phyloP scores from a whole-genome alignment of 2,888 invertebrate species.

The Rotaria socialis region DNA sequence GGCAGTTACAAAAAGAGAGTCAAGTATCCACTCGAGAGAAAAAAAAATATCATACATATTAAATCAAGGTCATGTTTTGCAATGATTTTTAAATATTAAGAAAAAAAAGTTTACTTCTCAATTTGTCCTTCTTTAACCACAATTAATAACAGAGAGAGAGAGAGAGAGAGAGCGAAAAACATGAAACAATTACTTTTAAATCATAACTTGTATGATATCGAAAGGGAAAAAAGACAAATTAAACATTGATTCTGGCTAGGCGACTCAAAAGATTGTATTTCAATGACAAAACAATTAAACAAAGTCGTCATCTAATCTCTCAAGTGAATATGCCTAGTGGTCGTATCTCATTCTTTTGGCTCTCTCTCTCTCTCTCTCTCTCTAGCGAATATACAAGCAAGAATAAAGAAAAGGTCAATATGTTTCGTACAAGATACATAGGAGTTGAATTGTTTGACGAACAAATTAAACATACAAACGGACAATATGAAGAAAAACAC shows the following conservation, averaged over 20 bases:
- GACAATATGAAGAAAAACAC: conserved; percentile 4
- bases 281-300: background rate
- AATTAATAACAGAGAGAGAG: background rate
- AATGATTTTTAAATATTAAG: background rate
- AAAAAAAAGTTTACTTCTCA: background rate
- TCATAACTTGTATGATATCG: background rate
- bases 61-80: background rate
- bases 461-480: conserved; percentile 6
- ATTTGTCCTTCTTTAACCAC: too few relatives aligned
- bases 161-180: background rate
- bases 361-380: background rate
- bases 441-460: conserved; percentile 19
- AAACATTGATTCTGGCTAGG: background rate
- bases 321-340: background rate
- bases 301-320: background rate
- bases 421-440: background rate
- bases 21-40: background rate
- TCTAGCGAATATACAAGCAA: background rate
- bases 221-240: background rate
- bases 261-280: background rate
- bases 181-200: too few relatives aligned
- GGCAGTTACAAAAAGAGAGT: background rate
- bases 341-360: background rate
- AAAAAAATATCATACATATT: background rate
- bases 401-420: conserved; percentile 11